phyloP scores from a whole-genome alignment of 30 jellyfish, hydroid and myxozoan species.

The Turritopsis rubra region DNA sequence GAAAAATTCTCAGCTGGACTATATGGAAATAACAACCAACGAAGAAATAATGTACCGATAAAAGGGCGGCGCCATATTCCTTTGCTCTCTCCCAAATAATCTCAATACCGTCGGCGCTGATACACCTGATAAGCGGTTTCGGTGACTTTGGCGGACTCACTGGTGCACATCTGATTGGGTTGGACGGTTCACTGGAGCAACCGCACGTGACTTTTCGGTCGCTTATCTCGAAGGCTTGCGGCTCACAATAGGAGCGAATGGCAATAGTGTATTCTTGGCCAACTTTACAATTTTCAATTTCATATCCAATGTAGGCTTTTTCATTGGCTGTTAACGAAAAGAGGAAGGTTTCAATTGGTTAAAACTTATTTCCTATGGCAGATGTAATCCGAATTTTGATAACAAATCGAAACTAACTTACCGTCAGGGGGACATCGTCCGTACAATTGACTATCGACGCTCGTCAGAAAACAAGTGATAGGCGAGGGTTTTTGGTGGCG shows the following conservation, averaged over 20 bases:
- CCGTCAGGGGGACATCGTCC: slow-evolving; percentile 36
- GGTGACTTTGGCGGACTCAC: slow-evolving; percentile 58
- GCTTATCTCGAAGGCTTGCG: slow-evolving; percentile 4
- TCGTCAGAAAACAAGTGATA: slow-evolving; percentile 18
- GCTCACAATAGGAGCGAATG: slow-evolving; percentile 32
- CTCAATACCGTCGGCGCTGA: slow-evolving; percentile 36
- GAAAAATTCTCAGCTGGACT: neutral
- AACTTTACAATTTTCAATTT: slow-evolving; percentile 33
- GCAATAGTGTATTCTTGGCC: slow-evolving; percentile 41
- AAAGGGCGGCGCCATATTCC: slow-evolving; percentile 38
- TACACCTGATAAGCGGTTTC: slow-evolving; percentile 17
- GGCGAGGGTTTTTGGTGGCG: neutral
- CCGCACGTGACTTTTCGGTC: slow-evolving; percentile 47
- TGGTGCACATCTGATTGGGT: slow-evolving; percentile 33
- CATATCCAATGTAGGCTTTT: slow-evolving; percentile 35
- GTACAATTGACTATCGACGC: slow-evolving; percentile 26
- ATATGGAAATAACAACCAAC: neutral
- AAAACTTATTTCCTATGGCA: neutral
- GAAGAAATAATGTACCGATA: slow-evolving; percentile 30
- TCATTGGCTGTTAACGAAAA: slow-evolving; percentile 24
- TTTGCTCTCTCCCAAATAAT: slow-evolving; percentile 46
- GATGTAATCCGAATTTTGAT: no score
- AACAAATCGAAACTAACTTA: neutral
- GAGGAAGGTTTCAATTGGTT: neutral
- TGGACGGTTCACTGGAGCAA: slow-evolving; percentile 33